These are phyloP conservation scores for Trichogramma pretiosum DNA, from an alignment of 1,140 invertebrate species.

Conservation along the genomic window DNA sequence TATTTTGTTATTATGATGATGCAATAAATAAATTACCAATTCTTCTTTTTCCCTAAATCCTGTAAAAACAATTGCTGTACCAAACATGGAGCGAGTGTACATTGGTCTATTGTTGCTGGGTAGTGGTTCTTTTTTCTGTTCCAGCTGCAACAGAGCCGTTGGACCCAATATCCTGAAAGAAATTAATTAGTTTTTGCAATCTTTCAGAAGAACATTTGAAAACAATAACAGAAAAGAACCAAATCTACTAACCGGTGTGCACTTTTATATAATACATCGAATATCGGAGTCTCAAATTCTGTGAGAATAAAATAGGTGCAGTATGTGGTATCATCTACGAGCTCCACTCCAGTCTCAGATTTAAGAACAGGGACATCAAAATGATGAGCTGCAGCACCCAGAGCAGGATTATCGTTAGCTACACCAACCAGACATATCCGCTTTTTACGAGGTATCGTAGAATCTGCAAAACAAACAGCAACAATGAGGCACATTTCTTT, in stretches of 20 bases:
- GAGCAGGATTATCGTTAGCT: conserved; percentile 44
- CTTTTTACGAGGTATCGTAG: conserved; percentile 41
- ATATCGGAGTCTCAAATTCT: conserved; percentile 59
- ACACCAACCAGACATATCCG: conserved; percentile 56
- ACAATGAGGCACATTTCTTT: too few relatives aligned
- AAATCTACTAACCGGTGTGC: conserved; percentile 49
- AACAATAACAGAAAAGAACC: conserved; percentile 7
- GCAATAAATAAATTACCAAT: conserved; percentile 53
- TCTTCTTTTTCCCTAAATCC: conserved; percentile 81
- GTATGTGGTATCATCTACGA: conserved; percentile 48
- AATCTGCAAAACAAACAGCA: conserved; percentile 7
- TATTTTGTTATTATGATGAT: conserved; percentile 8
- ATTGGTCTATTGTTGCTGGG: conserved; percentile 68
- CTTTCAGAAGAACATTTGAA: neutral
- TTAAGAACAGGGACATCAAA: conserved; percentile 56
- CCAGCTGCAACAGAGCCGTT: conserved; percentile 65
- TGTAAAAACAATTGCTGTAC: conserved; percentile 79
- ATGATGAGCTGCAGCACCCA: conserved; percentile 50
- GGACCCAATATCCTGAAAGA: conserved; percentile 61
- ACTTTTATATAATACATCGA: conserved; percentile 54
- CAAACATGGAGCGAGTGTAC: conserved; percentile 78
- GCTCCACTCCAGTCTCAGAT: conserved; percentile 54
- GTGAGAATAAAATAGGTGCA: conserved; percentile 64
- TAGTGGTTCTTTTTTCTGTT: conserved; percentile 58
- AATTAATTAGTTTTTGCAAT: conserved; percentile 11